phyloP scores from a whole-genome alignment of 2,797 vertebrate genomes.

The Sternarchorhynchus goeldii region DNA sequence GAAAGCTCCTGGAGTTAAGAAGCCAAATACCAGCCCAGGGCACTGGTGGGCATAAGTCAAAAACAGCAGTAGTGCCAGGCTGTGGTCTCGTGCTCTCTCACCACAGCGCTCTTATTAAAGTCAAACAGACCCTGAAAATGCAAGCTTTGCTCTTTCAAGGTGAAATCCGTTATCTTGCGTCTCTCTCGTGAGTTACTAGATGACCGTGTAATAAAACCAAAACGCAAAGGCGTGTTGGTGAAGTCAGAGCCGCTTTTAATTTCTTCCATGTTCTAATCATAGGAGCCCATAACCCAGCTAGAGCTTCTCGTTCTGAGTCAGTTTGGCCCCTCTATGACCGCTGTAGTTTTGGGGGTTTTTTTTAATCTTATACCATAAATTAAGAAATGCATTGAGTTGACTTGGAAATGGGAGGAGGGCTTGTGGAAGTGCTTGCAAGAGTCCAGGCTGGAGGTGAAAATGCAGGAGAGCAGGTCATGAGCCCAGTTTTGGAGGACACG shows the following conservation, averaged over 20 bases:
- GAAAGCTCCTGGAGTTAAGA: conserved; percentile 28
- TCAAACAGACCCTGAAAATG: neutral
- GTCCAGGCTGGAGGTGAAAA: conserved; percentile 67
- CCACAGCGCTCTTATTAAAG: neutral
- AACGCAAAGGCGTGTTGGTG: conserved; percentile 14
- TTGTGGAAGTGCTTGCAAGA: conserved; percentile 70
- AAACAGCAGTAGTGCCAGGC: neutral
- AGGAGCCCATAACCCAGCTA: conserved; percentile 21
- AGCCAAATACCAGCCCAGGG: conserved; percentile 25
- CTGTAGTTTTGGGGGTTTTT: conserved; percentile 2
- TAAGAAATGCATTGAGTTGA: conserved; percentile 75
- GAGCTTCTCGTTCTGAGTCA: conserved; percentile 63
- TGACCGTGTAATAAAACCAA: neutral
- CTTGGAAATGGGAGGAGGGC: conserved; percentile 70
- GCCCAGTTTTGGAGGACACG: conserved; percentile 54
- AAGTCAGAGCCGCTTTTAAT: conserved; percentile 60
- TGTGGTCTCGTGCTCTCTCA: neutral
- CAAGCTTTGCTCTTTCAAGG: neutral
- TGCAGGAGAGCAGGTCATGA: conserved; percentile 57
- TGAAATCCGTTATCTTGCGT: conserved; percentile 3
- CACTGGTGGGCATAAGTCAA: neutral
- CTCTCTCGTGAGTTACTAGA: neutral
- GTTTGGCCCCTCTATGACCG: conserved; percentile 65
- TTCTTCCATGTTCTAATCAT: conserved; percentile 14
- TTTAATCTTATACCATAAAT: conserved; percentile 70